Evolutionary conservation across 2,113 vertebrate species (phyloP), one percentile per base, ranked within the genome.

Genomic region (Puma concolor): DNA sequence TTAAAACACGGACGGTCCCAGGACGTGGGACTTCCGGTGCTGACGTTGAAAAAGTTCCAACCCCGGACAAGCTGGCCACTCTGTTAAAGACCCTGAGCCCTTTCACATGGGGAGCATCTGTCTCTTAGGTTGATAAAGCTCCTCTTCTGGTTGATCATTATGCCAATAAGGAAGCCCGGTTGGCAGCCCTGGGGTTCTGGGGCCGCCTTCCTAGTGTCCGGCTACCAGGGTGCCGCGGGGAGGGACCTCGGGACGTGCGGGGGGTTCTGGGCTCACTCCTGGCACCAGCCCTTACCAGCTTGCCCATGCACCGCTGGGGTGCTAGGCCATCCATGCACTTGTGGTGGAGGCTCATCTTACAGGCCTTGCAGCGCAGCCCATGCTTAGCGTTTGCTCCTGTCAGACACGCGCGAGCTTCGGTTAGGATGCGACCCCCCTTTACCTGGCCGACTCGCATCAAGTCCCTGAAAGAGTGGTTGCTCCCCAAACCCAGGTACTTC

Each of bases 331-430:
- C 99, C 85, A 99, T 98, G 97, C 99, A 99, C 98, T 99, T 99
- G 98, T 99, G 99, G 97, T 99, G 99, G 98, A 99, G 99, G 98
- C 99, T 99, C 99, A 99, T 99, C 98, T 99, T 99, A 97, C 99
- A 99, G 95, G 99, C 99, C 98, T 99, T 99, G 89, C 99, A 99
- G 95, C 99, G 99, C 79, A 99, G 99, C 36, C 99, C 99, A 0
- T 99, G 99, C 96, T 99, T 99, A 7, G 99, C 99, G 0, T 99
- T 99, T 90, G 99, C 99, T 97, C 99, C 99, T 98, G 99, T 98
- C 97, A 98, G 98, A 97, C 33, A 98, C 72, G 99, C 0, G 0
- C 33, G 60, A 95, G 85, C 67, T 69, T 25, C 33, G 57, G 84
- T 98, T 98, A 97, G 72, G 36, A 83, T 19, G 44, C 25, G 60